Evolutionary conservation across 2,113 vertebrate genomes (phyloP), one percentile per base, ranked within the genome.

Genomic region (Megalops atlanticus): DNA sequence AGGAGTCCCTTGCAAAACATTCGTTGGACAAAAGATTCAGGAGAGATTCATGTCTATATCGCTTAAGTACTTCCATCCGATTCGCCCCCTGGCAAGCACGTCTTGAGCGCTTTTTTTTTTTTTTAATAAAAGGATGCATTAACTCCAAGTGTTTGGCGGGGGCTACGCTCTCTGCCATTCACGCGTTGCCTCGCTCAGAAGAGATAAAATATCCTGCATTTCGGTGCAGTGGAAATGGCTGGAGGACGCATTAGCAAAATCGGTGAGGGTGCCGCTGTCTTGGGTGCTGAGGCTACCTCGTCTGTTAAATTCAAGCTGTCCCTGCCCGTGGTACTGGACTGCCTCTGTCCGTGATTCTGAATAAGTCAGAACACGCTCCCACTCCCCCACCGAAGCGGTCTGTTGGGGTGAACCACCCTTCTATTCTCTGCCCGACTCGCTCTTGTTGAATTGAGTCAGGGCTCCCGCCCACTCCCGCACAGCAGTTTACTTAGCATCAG

Each of bases 261-360:
- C 77, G 45, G 78, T 78, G 72, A 79, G 72, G 27, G 47, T 47
- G 76, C 75, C 72, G 7, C 45, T 54, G 64, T 47, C 14, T 78
- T 77, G 49, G 45, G 54, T 70, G 79, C 39, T 80, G 35, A 70
- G 82, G 84, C 86, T 79, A 89, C 88, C 86, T 87, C 90, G 83
- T 90, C 92, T 86, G 85, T 85, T 87, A 89, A 91, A 81, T 86
- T 91, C 87, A 88, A 52, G 58, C 58, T 27, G 36, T 5, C 81
- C 16, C 83, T 83, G 27, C 83, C 77, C 84, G 52, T 68, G 83
- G 83, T 82, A 43, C 80, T 85, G 79, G 92, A 86, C 89, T 83
- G 76, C 84, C 82, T 33, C 84, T 84, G 64, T 85, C 81, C 84
- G 54, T 45, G 84, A 84, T 83, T 54, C 81, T 87, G 84, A 93